A percentile compares a stretch with the other conserved stretches of the same genome.
These are phyloP conservation scores for Pangasius sanitwongsei DNA, from an alignment of 2,797 vertebrate species.

Conservation along the genomic window DNA sequence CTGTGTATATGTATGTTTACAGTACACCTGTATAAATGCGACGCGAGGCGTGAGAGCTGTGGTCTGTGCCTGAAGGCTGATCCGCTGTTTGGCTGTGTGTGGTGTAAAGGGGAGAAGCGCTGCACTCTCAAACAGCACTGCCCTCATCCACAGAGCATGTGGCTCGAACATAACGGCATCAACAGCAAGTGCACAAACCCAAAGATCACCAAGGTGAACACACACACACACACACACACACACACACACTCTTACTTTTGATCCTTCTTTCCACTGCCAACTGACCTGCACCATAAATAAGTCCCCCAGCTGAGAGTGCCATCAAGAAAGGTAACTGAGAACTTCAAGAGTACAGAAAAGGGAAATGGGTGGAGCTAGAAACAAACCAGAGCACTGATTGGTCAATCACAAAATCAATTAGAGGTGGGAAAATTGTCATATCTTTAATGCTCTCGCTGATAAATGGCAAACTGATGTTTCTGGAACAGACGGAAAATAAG, in stretches of 20 bases:
- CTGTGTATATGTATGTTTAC: slow-evolving; percentile 32
- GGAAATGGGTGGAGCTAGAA: neutral
- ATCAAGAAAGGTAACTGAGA: neutral
- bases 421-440: neutral
- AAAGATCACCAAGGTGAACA: slow-evolving; percentile 90
- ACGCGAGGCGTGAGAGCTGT: slow-evolving; percentile 92
- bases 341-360: neutral
- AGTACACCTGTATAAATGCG: slow-evolving; percentile 98
- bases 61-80: slow-evolving; percentile 96
- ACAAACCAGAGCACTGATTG: neutral
- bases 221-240: slow-evolving; percentile 14
- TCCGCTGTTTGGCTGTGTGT: slow-evolving; percentile 91
- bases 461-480: neutral
- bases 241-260: neutral
- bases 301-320: neutral
- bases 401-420: neutral
- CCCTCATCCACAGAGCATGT: slow-evolving; percentile 84
- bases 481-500: neutral
- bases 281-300: neutral
- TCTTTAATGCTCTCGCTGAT: neutral
- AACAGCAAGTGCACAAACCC: slow-evolving; percentile 96
- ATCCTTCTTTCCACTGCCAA: neutral
- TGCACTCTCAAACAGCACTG: slow-evolving; percentile 96
- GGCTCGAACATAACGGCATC: slow-evolving; percentile 88
- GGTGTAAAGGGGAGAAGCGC: slow-evolving; percentile 90